phyloP scores from a whole-genome alignment of 2,797 vertebrate species.

The Squalus acanthias region DNA sequence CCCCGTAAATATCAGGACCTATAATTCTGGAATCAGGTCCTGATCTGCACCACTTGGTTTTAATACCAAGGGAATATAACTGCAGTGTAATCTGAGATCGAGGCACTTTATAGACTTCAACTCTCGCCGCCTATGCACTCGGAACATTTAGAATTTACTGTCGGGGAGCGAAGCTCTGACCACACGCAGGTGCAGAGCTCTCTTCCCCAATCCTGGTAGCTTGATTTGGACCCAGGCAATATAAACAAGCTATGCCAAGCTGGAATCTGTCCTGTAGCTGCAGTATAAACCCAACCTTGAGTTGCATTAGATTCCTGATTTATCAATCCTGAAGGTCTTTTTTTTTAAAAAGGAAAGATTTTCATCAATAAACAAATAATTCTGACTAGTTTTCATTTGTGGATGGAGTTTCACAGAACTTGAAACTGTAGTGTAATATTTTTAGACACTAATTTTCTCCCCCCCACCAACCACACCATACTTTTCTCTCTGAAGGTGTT shows the following conservation, averaged over 20 bases:
- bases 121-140: neutral
- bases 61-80: neutral
- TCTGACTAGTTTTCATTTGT: neutral
- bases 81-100: neutral
- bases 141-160: neutral
- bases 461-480: too few relatives aligned
- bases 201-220: neutral
- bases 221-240: neutral
- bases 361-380: neutral
- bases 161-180: neutral
- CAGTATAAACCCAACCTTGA: neutral
- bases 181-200: neutral
- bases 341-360: neutral
- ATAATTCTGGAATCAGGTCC: neutral
- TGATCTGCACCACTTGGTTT: neutral
- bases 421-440: neutral
- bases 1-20: neutral
- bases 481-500: neutral
- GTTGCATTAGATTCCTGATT: neutral
- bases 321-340: neutral
- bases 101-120: neutral
- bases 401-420: neutral
- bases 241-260: neutral
- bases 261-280: neutral
- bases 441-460: neutral